Percentiles rank a stretch among this genome's conserved stretches.
These are phyloP conservation scores for Astyanax mexicanus DNA, from an alignment of 2,797 vertebrate species.

Conservation along the genomic window DNA sequence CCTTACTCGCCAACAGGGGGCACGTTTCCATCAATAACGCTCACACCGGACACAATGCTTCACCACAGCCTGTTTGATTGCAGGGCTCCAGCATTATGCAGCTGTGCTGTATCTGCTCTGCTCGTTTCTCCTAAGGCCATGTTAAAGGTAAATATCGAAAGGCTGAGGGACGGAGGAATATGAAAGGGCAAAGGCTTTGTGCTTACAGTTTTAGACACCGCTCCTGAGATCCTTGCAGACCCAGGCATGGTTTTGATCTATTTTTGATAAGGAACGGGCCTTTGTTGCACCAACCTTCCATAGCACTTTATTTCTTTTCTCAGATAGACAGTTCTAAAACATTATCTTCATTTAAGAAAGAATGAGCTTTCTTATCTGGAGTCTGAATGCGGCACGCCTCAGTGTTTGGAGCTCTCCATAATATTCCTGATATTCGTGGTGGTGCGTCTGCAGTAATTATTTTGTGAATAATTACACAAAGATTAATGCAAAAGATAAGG, in stretches of 20 bases:
- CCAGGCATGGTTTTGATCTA: constrained; percentile 22
- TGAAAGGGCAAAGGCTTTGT: constrained; percentile 3
- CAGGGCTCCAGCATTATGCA: neutral
- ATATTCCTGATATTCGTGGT: neutral
- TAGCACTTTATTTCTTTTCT: constrained; percentile 6
- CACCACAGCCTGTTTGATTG: neutral
- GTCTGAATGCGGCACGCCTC: neutral
- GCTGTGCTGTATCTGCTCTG: neutral
- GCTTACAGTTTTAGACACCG: constrained; percentile 7
- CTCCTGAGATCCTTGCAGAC: neutral
- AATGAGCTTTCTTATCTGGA: neutral
- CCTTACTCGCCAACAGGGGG: constrained; percentile 43
- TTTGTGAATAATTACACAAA: neutral
- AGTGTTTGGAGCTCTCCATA: neutral
- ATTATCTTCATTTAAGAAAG: neutral
- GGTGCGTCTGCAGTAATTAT: neutral
- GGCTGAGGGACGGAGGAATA: neutral
- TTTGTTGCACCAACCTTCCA: constrained; percentile 14
- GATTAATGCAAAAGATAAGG: neutral
- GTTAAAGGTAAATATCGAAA: neutral
- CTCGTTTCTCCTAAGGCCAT: neutral
- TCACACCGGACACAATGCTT: constrained; percentile 1
- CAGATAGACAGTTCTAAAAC: constrained; percentile 21
- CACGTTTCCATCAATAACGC: constrained; percentile 32
- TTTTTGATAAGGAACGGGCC: constrained; percentile 34